phyloP scores from a whole-genome alignment of 1,140 invertebrate species.

The Bicyclus anynana region DNA sequence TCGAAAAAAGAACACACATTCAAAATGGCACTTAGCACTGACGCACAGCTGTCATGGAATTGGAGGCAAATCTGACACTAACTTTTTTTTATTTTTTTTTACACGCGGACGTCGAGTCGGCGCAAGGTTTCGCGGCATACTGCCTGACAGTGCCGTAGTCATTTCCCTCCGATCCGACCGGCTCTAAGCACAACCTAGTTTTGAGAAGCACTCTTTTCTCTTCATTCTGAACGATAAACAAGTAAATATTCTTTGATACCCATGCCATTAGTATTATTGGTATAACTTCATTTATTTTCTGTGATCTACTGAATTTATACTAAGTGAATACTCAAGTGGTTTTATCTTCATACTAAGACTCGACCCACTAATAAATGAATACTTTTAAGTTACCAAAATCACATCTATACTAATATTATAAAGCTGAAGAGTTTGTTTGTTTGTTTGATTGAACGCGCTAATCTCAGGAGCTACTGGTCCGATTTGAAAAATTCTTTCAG shows the following conservation, averaged over 20 bases:
- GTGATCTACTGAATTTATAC: no score
- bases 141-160: slow-evolving; percentile 38
- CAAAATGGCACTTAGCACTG: slow-evolving; percentile 15
- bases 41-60: slow-evolving; percentile 33
- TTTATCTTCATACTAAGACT: no score
- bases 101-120: slow-evolving; percentile 32
- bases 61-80: slow-evolving; percentile 43
- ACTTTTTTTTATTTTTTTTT: slow-evolving; percentile 34
- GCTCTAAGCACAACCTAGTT: slow-evolving; percentile 22
- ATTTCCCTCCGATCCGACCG: slow-evolving; percentile 11
- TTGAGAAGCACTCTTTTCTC: neutral
- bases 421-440: no score
- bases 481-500: no score
- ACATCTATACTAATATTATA: no score
- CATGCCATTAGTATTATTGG: neutral
- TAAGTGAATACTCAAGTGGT: no score
- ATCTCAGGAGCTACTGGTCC: no score
- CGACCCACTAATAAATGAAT: no score
- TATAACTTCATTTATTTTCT: neutral
- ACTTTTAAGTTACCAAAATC: no score
- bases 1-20: slow-evolving; percentile 26
- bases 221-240: neutral
- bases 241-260: neutral
- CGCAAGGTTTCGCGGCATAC: slow-evolving; percentile 46
- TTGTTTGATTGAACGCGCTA: no score